A percentile compares a stretch with the other conserved stretches of the same genome.
These are phyloP conservation scores for Lasioglossum leucozonium DNA, from an alignment of 2,888 invertebrate species.

Conservation along the genomic window DNA sequence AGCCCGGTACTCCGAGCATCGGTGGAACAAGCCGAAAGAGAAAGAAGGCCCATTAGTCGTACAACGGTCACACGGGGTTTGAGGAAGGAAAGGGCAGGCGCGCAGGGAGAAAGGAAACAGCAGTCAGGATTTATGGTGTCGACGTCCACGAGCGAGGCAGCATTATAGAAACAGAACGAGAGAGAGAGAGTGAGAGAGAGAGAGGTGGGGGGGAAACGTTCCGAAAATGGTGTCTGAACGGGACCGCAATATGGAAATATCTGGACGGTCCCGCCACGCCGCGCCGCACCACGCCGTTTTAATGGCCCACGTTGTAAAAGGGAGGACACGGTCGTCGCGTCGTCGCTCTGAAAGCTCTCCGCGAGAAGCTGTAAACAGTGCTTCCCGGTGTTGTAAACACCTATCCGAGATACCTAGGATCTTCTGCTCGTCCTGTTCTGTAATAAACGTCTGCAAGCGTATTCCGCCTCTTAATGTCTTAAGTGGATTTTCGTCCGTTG, in stretches of 20 bases:
- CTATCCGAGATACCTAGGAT: constrained; percentile 6
- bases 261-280: background rate
- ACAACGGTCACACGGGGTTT: constrained; percentile 10
- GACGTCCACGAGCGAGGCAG: background rate
- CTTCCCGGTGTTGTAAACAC: constrained; percentile 44
- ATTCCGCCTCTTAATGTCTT: constrained; percentile 49
- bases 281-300: background rate
- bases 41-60: constrained; percentile 37
- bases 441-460: constrained; percentile 50
- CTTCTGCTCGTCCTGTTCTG: background rate
- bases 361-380: constrained; percentile 39
- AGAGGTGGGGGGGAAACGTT: background rate
- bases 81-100: background rate
- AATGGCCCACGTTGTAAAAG: constrained; percentile 52
- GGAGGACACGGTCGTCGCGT: constrained; percentile 10
- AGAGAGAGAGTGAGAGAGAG: no score
- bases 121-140: constrained; percentile 42
- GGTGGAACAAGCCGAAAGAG: constrained; percentile 21
- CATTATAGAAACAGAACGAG: background rate
- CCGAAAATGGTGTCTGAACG: constrained; percentile 1
- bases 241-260: constrained; percentile 47
- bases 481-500: constrained; percentile 53
- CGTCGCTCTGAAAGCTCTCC: constrained; percentile 6
- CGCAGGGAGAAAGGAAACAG: background rate
- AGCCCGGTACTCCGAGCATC: constrained; percentile 4